Evolutionary conservation across 2,797 vertebrate genomes (phyloP), one percentile per base, ranked within the genome.

Genomic region (Scarus forsteni): DNA sequence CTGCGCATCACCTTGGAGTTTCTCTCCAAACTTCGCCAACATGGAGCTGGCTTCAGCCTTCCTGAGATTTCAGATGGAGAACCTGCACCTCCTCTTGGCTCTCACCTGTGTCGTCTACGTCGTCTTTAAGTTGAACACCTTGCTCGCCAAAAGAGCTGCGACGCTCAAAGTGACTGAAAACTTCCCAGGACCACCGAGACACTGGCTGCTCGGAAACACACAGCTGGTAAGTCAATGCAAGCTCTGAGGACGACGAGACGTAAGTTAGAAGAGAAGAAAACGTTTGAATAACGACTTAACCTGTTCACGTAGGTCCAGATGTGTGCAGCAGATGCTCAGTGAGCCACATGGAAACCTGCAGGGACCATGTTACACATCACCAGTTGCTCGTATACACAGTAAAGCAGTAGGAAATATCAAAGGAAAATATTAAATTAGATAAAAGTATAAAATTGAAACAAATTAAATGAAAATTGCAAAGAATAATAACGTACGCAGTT

Each of bases 121-220:
- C 8, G 44, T 81, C 0, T 79, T 81, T 10, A 88, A 86, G 50
- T 3, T 90, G 0, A 46, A 49, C 0, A 5, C 55, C 5, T 7
- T 85, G 15, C 0, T 91, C 7, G 7, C 16, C 0, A 46, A 44
- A 50, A 89, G 74, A 42, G 88, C 39, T 0, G 15, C 53, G 0
- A 2, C 35, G n/a, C 5, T 62, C 1, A 50, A 36, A 1, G 19
- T n/a, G 9, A 0, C 77, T 0, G 52, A 86, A 0, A 0, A 3
- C 14, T 95, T 94, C 38, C 66, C 63, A 0, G 93, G 94, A 64
- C 93, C 94, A 1, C 88, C 78, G 3, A 10, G 1, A 2, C 90
- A 94, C 79, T 94, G 94, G 92, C 78, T 95, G 0, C 83, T 90
- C 8, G 94, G 94, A 57, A 77, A 94, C 19, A 74, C 88, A 0